Conservation (phyloP, 2,888 invertebrate genomes). For the Standfussiana lucernea region DNA sequence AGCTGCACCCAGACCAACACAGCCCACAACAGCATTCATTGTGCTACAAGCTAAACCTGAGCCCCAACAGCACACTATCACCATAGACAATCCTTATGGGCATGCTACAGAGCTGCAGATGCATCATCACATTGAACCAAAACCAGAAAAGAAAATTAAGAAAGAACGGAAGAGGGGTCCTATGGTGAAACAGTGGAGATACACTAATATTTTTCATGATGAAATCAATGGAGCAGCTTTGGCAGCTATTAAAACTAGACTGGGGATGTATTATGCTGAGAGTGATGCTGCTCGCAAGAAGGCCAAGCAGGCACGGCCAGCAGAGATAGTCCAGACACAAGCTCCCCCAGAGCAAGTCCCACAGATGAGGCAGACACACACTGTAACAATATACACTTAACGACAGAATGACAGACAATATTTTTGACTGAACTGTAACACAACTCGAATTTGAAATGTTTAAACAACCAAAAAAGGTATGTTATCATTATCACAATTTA, state of each 20-base stretch:
- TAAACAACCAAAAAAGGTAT: constrained; percentile 25
- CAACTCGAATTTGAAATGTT: constrained; percentile 53
- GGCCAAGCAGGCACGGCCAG: constrained; percentile 82
- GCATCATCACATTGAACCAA: constrained; percentile 69
- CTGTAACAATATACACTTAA: constrained; percentile 84
- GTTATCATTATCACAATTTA: constrained; percentile 12
- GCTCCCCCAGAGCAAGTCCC: constrained; percentile 78
- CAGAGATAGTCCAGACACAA: constrained; percentile 81
- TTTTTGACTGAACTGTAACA: constrained; percentile 51
- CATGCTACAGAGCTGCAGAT: constrained; percentile 72
- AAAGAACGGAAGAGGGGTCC: constrained; percentile 87
- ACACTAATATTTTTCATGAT: constrained; percentile 90
- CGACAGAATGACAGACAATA: not conserved
- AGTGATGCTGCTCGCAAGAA: constrained; percentile 89
- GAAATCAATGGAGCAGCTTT: constrained; percentile 89
- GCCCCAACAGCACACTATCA: constrained; percentile 78
- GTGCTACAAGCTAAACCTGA: constrained; percentile 86
- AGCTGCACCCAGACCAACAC: constrained; percentile 80
- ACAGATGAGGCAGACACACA: constrained; percentile 84
- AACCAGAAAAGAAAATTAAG: constrained; percentile 81
- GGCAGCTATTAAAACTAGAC: constrained; percentile 89
- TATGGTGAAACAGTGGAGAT: constrained; percentile 90
- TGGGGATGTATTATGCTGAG: constrained; percentile 89
- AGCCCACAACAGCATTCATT: constrained; percentile 85
- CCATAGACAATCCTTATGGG: constrained; percentile 78